Percentiles rank a stretch among this genome's conserved stretches.
Evolutionary conservation across 2,797 vertebrate genomes (phyloP).

Genomic region (Enteromius viviparus): DNA sequence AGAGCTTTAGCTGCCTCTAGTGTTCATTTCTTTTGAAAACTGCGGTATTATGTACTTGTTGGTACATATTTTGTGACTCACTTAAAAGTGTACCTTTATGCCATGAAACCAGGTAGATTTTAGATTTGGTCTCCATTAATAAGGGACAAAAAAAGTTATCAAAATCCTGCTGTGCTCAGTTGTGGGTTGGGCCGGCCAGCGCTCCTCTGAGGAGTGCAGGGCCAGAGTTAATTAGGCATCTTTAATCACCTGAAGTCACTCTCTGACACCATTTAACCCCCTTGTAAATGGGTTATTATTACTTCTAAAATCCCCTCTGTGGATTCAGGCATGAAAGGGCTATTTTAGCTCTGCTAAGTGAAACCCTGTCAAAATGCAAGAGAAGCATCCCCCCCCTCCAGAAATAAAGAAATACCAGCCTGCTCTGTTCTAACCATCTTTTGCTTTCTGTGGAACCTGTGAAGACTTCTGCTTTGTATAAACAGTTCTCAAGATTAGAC

Average conservation of each 20-base stretch:
- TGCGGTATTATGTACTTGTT: too few relatives aligned
- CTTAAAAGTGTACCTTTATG: too few relatives aligned
- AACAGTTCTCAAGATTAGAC: constrained; percentile 24
- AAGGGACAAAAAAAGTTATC: not conserved
- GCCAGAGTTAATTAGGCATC: constrained; percentile 71
- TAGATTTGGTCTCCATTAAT: not conserved
- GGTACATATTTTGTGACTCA: too few relatives aligned
- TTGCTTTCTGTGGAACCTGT: constrained; percentile 2
- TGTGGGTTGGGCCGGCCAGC: constrained; percentile 58
- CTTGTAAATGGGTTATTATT: constrained; percentile 59
- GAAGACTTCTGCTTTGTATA: constrained; percentile 19
- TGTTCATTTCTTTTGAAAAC: too few relatives aligned
- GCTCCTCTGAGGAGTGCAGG: constrained; percentile 63
- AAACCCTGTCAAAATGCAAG: constrained; percentile 33
- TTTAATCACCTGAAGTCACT: constrained; percentile 76
- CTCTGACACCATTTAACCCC: constrained; percentile 61
- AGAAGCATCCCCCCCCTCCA: not conserved
- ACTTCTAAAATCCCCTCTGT: constrained; percentile 58
- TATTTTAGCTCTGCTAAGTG: constrained; percentile 49
- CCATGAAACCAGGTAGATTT: too few relatives aligned
- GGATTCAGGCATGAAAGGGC: constrained; percentile 47
- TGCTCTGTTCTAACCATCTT: not conserved
- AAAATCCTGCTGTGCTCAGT: not conserved
- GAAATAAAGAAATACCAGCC: constrained; percentile 28
- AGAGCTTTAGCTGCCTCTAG: too few relatives aligned